These are phyloP conservation scores for Rhorus exstirpatorius DNA, from an alignment of 2,888 invertebrate species.

Conservation along the genomic window DNA sequence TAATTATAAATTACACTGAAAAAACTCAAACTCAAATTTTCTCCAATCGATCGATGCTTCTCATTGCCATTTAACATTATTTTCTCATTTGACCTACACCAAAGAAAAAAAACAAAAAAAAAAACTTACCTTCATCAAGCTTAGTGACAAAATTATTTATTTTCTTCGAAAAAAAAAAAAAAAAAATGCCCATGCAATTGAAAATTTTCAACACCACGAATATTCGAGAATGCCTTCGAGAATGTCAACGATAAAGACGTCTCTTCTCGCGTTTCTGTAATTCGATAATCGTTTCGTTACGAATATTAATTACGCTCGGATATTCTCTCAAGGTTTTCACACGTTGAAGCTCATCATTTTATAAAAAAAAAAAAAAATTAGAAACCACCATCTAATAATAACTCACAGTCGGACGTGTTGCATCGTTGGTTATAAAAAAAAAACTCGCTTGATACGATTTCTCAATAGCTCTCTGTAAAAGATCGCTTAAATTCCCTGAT, in stretches of 20 bases:
- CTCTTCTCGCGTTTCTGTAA: conserved; percentile 47
- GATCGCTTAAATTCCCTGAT: background rate
- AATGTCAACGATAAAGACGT: background rate
- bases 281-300: conserved; percentile 33
- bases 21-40: background rate
- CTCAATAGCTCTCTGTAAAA: background rate
- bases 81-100: too few relatives aligned
- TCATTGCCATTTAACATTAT: too few relatives aligned
- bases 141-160: too few relatives aligned
- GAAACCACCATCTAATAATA: conserved; percentile 50
- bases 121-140: too few relatives aligned
- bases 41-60: too few relatives aligned
- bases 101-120: too few relatives aligned
- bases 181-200: too few relatives aligned
- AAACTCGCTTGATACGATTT: conserved; percentile 1
- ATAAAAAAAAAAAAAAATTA: too few relatives aligned
- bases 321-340: conserved; percentile 49
- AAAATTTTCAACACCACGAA: too few relatives aligned
- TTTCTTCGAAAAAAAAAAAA: too few relatives aligned
- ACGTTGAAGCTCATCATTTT: conserved; percentile 38
- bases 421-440: background rate
- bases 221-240: too few relatives aligned
- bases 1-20: background rate
- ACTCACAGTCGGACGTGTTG: background rate
- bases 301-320: conserved; percentile 55